Evolutionary conservation across 2,797 vertebrate genomes (phyloP), one percentile per base, ranked within the genome.

Genomic region (Synanceia verrucosa): DNA sequence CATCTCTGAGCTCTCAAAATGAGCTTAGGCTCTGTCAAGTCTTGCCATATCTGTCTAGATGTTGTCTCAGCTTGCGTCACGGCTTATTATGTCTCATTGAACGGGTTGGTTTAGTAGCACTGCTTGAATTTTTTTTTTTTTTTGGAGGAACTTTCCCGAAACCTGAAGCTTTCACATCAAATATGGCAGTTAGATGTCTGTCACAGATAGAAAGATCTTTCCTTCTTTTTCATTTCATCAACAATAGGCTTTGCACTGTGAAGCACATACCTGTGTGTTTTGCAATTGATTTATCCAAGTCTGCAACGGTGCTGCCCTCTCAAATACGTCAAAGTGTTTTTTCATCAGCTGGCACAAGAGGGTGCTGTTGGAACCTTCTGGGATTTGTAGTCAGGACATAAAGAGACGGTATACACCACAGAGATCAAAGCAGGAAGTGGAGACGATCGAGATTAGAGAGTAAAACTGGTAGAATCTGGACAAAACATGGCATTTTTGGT

Each of bases 81-180:
- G 64, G 72, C 70, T 23, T 65, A 78, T 85, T 73, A 60, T 0
- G 53, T 75, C 73, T 70, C 50, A 37, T 8, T 18, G 65, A 56
- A 48, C 3, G 2, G 37, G 36, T 34, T 11, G 36, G 48, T 71
- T 76, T 76, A 10, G 31, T 60, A 19, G 50, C 21, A 26, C 19
- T 44, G 44, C 57, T 47, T 46, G 62, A 33, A 48, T 44, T 76
- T 43, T 37, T 60, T n/a, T 39, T 31, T 21, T 37, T 60, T n/a
- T 39, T 31, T 21, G 41, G 29, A 34, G 59, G 39, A 59, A 59
- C 64, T 87, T 77, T 26, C 60, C 70, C 31, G 37, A 43, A 58
- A 66, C 51, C 47, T 56, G 8, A 80, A 67, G 56, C 56, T 43
- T 58, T 74, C 70, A 52, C 56, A 44, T 63, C 37, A 73, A 24